Conservation (phyloP, 2,113 vertebrate species). For the Paracanthobrama guichenoti region DNA sequence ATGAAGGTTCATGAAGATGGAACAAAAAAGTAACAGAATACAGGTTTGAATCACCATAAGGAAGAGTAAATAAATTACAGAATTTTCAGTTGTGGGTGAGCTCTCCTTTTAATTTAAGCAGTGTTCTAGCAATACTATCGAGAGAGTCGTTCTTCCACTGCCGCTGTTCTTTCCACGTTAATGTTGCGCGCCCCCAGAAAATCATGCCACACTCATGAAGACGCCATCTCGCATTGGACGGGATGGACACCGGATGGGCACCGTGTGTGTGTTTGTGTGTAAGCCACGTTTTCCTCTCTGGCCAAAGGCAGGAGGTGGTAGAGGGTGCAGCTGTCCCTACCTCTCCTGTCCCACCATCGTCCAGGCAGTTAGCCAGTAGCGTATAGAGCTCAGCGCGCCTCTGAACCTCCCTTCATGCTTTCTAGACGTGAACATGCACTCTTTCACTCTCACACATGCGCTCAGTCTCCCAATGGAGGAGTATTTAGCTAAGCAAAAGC, state of each 20-base stretch:
- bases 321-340: constrained; percentile 67
- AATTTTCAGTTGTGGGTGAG: neutral
- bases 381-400: constrained; percentile 44
- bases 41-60: neutral
- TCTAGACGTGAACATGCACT: constrained; percentile 17
- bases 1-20: neutral
- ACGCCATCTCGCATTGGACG: constrained; percentile 17
- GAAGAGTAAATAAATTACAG: neutral
- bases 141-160: neutral
- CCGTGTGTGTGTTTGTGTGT: constrained; percentile 40
- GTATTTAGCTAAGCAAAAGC: neutral
- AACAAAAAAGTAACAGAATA: neutral
- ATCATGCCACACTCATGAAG: neutral
- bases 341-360: constrained; percentile 60
- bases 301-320: constrained; percentile 49
- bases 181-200: neutral
- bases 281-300: constrained; percentile 51
- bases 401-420: constrained; percentile 44
- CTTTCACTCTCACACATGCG: neutral
- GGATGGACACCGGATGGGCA: constrained; percentile 16
- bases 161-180: neutral
- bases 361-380: constrained; percentile 56
- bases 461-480: neutral
- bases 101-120: neutral
- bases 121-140: neutral